phyloP scores from a whole-genome alignment of 2,113 vertebrate species.

The Charadrius vociferus region DNA sequence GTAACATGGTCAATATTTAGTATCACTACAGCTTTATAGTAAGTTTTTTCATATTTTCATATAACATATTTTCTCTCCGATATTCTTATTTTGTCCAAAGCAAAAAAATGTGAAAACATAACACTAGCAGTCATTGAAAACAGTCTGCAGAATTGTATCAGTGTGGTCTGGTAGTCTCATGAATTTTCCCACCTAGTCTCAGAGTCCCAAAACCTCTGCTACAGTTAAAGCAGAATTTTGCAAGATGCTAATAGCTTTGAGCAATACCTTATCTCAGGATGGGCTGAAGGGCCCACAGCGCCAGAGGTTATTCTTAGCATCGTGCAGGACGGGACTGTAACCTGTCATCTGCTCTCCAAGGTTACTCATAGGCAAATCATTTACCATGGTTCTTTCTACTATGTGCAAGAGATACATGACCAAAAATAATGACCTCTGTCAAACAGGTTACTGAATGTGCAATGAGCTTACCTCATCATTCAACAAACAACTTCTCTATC shows the following conservation, averaged over 20 bases:
- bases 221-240: neutral
- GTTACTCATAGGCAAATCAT: neutral
- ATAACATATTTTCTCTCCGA: neutral
- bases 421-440: neutral
- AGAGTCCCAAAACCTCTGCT: neutral
- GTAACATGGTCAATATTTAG: neutral
- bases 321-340: neutral
- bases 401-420: neutral
- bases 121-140: neutral
- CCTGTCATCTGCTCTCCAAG: neutral
- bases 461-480: neutral
- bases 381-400: neutral
- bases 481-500: neutral
- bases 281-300: neutral
- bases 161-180: neutral
- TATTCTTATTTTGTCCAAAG: neutral
- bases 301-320: neutral
- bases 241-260: neutral
- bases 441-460: neutral
- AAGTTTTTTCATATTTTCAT: neutral
- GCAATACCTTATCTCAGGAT: neutral
- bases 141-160: neutral
- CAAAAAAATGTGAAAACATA: neutral
- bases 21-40: neutral
- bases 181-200: neutral